Base-by-base conservation (phyloP, 2,888 invertebrate species). In the Spisula subtruncata region DNA sequence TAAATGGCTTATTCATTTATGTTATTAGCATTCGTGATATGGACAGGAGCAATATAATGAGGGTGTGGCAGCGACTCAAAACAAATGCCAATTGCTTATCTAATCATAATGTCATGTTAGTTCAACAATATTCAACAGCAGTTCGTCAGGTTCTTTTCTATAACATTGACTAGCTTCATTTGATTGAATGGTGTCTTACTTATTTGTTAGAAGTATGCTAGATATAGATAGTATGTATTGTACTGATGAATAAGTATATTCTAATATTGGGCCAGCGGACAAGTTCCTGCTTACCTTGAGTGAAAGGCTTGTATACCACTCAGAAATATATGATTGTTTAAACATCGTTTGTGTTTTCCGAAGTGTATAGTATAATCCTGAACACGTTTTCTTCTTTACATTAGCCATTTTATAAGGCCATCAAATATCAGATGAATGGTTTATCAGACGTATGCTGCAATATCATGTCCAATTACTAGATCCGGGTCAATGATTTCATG, bases 51-150 rank as follows among this genome's bases (percentile, higher is more conserved):
- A 66, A 66, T 25, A 12, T 12, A 66, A 66, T 25, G 2, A 25
- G 25, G 60, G 60, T 25, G 60, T 66, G 60, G 25, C 25, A 25
- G 25, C 20, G 5, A 66, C n/a, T 10, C 5, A 2, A 66, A 66
- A 66, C n/a, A n/a, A 66, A 25, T 25, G n/a, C n/a, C 60, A 66
- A 66, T 66, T 66, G 25, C 60, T 66, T 66, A 66, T 66, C 60
- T 66, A 66, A 66, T 66, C 60, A 25, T 66, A 25, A 66, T 66
- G 60, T 25, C 25, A 66, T 66, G n/a, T 66, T n/a, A 25, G n/a
- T 6, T 66, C 25, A 25, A 25, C 60, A 66, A 6, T 25, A 66
- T 1, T 25, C 25, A 66, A 51, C 60, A 6, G n/a, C n/a, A 6
- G 60, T 60, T 60, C 25, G 60, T 60, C n/a, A 20, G 60, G 25